Base-by-base conservation (phyloP, 2,888 invertebrate genomes). In the Cheilosia variabilis region DNA sequence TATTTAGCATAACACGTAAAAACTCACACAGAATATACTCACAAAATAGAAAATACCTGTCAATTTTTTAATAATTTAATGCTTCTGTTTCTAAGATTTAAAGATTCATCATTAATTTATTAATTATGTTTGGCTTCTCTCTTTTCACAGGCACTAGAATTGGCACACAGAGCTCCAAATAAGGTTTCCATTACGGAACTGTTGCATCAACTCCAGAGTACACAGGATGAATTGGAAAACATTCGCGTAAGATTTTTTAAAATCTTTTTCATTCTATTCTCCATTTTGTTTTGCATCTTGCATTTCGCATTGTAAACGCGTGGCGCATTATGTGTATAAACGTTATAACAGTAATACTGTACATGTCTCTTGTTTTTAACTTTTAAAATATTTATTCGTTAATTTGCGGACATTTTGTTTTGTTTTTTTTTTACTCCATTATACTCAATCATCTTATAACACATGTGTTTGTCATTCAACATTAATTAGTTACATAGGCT, bases 201-300 rank as follows among this genome's bases (percentile, higher is more conserved):
- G 89, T 93, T 97, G 89, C 95, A 96, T 91, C 96, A 97, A 92
- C 93, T 97, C 90, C 96, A 96, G 93, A 95, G 96, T 88, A 97
- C 97, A 34, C 96, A 96, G 93, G 95, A 95, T 50, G 97, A 97
- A 93, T 94, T 97, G 92, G 97, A 97, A 92, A 97, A 96, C 93
- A 95, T 97, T 91, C 96, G 96, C 95, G 97, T 97, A 93, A 94
- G 94, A 90, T 91, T 90, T 90, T 91, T 90, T 87, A 91, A 91
- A 90, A 90, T 91, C 89, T 91, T 91, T 89, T 88, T 91, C 87
- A 90, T 91, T 87, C 87, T 91, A 77, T 92, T 91, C 89, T 90
- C 90, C 84, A 89, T 91, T 88, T 90, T 91, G 89, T 90, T 91
- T 91, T 91, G 91, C 90, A 90, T 91, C 88, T 88, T 91, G 89